phyloP scores from a whole-genome alignment of 2,888 invertebrate species.

The Hartigia nigra region DNA sequence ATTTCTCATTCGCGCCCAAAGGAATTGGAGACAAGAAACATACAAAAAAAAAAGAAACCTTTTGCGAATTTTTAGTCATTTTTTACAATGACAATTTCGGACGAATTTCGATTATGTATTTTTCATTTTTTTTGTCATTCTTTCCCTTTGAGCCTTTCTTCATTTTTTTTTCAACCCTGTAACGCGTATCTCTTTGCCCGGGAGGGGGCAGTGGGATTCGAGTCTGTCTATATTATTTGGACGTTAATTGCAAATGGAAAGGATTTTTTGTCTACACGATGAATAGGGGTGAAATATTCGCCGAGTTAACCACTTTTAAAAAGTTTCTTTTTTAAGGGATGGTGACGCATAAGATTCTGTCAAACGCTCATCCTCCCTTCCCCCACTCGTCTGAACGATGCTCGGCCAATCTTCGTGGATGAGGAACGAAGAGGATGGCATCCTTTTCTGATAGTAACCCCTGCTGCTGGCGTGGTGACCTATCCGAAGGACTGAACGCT shows the following conservation, averaged over 20 bases:
- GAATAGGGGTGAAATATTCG: not conserved
- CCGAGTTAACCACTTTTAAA: constrained; percentile 1
- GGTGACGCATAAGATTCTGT: not conserved
- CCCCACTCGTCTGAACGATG: not conserved
- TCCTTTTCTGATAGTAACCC: not conserved
- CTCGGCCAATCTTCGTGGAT: not conserved
- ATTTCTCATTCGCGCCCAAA: not conserved
- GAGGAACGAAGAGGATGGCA: not conserved
- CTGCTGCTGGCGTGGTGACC: not conserved
- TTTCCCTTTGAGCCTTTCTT: not conserved
- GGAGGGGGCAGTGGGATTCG: not conserved
- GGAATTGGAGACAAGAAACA: not conserved
- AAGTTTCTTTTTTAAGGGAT: not conserved
- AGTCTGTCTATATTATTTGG: not conserved
- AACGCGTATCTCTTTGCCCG: not conserved
- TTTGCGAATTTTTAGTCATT: not conserved
- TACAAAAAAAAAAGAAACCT: not conserved
- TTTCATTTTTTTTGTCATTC: not conserved
- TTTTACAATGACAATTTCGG: not conserved
- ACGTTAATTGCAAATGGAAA: not conserved
- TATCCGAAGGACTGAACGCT: not conserved
- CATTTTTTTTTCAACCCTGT: not conserved
- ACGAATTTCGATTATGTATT: not conserved
- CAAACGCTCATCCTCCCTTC: not conserved
- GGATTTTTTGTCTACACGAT: not conserved